Evolutionary conservation across 2,113 vertebrate species (phyloP).

Genomic region (Narcine bancroftii): DNA sequence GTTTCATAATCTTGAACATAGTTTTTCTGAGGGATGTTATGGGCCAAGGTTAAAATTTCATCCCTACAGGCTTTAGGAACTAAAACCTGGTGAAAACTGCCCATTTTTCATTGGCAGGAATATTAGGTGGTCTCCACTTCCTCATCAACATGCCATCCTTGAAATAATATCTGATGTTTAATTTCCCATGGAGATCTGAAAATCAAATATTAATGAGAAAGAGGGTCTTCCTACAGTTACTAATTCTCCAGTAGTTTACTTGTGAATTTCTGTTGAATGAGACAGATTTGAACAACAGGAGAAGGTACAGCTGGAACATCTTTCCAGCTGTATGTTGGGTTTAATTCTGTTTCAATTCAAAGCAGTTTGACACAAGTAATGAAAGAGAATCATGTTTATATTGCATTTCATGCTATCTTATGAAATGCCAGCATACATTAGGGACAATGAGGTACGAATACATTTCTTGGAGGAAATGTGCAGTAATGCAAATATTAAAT

Average conservation of each 20-base stretch:
- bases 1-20: too few relatives aligned
- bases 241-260: background rate
- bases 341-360: background rate
- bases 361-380: too few relatives aligned
- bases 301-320: background rate
- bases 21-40: too few relatives aligned
- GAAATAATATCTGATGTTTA: background rate
- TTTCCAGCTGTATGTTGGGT: background rate
- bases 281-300: background rate
- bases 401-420: background rate
- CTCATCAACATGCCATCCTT: too few relatives aligned
- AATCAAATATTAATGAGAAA: background rate
- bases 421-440: background rate
- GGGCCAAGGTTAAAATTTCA: too few relatives aligned
- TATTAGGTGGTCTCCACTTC: too few relatives aligned
- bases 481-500: background rate
- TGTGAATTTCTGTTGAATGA: background rate
- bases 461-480: background rate
- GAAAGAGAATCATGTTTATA: background rate
- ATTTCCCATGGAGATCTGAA: background rate
- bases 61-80: too few relatives aligned
- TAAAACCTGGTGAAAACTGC: too few relatives aligned
- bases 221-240: background rate
- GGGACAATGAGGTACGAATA: background rate
- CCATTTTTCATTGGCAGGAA: too few relatives aligned